Evolutionary conservation across 2,113 vertebrate species (phyloP), one percentile per base, ranked within the genome.

Genomic region (Tenrec ecaudatus): DNA sequence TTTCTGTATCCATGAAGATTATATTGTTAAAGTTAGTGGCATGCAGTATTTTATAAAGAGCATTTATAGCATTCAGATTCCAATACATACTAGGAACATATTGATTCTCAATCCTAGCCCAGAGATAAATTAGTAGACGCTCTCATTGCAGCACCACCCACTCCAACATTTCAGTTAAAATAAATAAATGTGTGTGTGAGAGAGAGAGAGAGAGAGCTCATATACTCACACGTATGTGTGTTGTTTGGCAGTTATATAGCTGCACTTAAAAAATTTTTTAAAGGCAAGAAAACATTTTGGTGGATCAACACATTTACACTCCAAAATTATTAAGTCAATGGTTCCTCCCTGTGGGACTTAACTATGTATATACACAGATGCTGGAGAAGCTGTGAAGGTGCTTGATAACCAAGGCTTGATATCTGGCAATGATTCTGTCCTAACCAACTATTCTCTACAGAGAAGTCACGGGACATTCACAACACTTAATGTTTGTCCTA

Each of bases 201-300:
- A 53, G 47, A 53, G 47, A 53, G 47, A 53, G 47, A 53, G 47
- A 53, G 47, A 53, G 47, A 53, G 22, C 60, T 7, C 60, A 25
- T 25, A 23, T 25, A 9, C 22, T 8, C 60, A 62, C 17, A 8
- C 27, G 23, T 25, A 2, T 27, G 33, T 38, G 22, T 90, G 60
- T 62, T 38, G 22, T 90, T 19, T 62, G 20, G n/a, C 23, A 88
- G 31, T 43, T 80, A 33, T 43, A 53, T 69, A 88, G 47, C 22
- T 60, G 36, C 77, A 75, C 22, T 62, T 36, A 40, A 40, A 40
- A 73, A 16, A 73, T 47, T 0, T 81, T 95, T 86, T 84, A 83
- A 91, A 89, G 71, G 2, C 23, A 86, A 64, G 86, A 94, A 92
- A 88, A 76, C 47, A 71, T 80, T 85, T 94, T 92, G 85, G 43